Conservation (phyloP, 2,113 vertebrate genomes). For the Takifugu flavidus region DNA sequence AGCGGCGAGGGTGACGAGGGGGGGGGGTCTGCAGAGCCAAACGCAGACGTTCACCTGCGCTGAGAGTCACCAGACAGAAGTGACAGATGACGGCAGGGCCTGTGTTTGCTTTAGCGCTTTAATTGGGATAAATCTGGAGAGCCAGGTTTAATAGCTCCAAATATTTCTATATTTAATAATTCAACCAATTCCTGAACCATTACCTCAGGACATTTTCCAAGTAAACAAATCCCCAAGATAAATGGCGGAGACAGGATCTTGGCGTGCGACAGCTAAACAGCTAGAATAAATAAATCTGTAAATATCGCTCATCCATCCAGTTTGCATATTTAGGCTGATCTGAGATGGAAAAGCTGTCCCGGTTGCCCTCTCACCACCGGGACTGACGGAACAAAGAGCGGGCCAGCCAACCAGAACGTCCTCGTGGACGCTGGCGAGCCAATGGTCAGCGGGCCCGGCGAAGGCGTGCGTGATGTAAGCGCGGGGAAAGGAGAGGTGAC, state of each 20-base stretch:
- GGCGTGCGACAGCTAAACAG: conserved; percentile 7
- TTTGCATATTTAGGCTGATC: conserved; percentile 39
- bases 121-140: conserved; percentile 1
- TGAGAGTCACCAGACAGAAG: not conserved
- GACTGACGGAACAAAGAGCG: conserved; percentile 30
- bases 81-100: not conserved
- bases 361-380: conserved; percentile 32
- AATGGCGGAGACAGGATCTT: conserved; percentile 1
- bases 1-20: conserved; percentile 27
- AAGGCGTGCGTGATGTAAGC: conserved; percentile 58
- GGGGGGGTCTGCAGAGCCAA: conserved; percentile 18
- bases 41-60: conserved; percentile 1
- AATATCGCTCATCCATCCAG: conserved; percentile 16
- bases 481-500: conserved; percentile 64
- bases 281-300: conserved; percentile 10
- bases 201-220: not conserved
- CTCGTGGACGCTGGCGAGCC: conserved; percentile 28
- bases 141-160: not conserved
- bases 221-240: not conserved
- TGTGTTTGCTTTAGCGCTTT: conserved; percentile 3
- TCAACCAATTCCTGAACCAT: conserved; percentile 19
- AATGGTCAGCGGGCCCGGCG: conserved; percentile 23
- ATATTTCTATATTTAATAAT: conserved; percentile 16
- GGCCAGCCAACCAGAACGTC: conserved; percentile 54
- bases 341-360: conserved; percentile 23